Base-by-base conservation (phyloP, 2,888 invertebrate genomes). In the Rhingia campestris region DNA sequence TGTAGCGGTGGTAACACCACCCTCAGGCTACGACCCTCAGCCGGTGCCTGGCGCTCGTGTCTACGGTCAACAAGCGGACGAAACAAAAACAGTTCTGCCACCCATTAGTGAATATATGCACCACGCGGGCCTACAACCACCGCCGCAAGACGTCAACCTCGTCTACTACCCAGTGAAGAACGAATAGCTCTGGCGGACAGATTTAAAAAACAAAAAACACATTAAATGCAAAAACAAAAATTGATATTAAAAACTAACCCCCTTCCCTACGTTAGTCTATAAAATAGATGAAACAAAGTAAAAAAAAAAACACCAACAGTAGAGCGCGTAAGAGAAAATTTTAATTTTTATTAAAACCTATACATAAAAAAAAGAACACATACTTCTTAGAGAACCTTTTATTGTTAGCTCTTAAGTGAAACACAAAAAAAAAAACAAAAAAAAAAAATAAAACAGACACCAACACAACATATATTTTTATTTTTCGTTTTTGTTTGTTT, bases 121-220 rank as follows among this genome's bases (percentile, higher is more conserved):
- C 87, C 90, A 90, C 87, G 89, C 89, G 87, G 89, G 89, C 54
- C 88, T 89, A 58, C 90, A 90, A 67, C 88, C 87, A 51, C 87
- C 87, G 59, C 86, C 86, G 35, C 88, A 88, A 80, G 91, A 91
- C 82, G 89, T 90, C 67, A 90, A 91, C 86, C 88, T 91, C 73
- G 89, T 90, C 86, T 91, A 91, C 85, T 91, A 91, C 87, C 89
- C 91, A 87, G 91, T 90, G 88, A 91, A 91, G 86, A 91, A 91
- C 81, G 91, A 91, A 87, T 90, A 84, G 56, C 63, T 59, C 22
- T 47, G 53, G 51, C 45, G 39, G 7, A 39, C 33, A 7, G 56
- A 2, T 10, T 61, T 51, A 69, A 54, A 22, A 22, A 22, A 22
- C 1, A 22, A 22, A n/a, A n/a, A n/a, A n/a, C n/a, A 53, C 4